Evolutionary conservation across 2,113 vertebrate genomes (phyloP), one percentile per base, ranked within the genome.

Genomic region (Anarhynchus alexandrinus): DNA sequence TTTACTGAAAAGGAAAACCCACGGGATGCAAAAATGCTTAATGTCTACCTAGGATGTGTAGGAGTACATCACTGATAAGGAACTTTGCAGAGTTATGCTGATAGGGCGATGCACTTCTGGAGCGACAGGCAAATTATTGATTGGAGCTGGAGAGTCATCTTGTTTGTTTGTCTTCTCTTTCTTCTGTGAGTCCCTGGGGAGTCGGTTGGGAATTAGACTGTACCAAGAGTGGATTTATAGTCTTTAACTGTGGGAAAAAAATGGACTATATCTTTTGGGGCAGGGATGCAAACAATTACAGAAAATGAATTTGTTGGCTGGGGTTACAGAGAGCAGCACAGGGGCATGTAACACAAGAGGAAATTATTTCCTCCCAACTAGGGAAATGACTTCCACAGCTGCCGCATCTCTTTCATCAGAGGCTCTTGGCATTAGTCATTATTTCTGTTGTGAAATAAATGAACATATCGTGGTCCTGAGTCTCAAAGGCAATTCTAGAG

Each of bases 91-190:
- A 64, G n/a, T 73, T 78, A 15, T 11, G 58, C 66, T 29, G 26
- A 76, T 66, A 15, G n/a, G 65, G 62, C 3, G 7, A 40, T 80
- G 55, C 4, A 21, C 59, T 89, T 45, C 5, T 17, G 8, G 62
- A 94, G 73, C 52, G 62, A 62, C 90, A 59, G 49, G 40, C 34
- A 94, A 77, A 70, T 71, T 91, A 93, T 88, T 91, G 91, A 96
- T 79, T 91, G 49, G 71, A 73, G 64, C 62, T 81, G 77, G 61
- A 80, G 54, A 82, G n/a, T 78, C 29, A 12, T 92, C 55, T 76
- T 62, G 19, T 51, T 19, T 96, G 72, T 81, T 62, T 90, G 76
- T 88, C 64, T 88, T 91, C 47, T 58, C 61, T 93, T 92, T 59
- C 59, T 70, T 64, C 49, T 70, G 15, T 30, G 42, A 61, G 21